These are phyloP conservation scores for Raillietiella orientalis DNA, from an alignment of 2,888 invertebrate species.

Conservation along the genomic window DNA sequence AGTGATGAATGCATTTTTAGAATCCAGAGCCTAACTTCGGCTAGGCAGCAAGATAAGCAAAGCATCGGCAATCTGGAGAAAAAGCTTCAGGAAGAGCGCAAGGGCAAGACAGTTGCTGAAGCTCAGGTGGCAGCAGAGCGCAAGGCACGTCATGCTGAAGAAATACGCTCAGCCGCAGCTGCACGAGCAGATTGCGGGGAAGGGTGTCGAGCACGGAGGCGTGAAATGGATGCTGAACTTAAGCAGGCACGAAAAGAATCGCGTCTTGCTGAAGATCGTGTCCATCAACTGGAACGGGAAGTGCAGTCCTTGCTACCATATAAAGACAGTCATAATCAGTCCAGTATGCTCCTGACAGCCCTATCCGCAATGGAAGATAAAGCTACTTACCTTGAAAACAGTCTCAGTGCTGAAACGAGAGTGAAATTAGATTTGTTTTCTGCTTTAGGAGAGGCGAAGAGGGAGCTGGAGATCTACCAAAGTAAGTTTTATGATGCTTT, in stretches of 20 bases:
- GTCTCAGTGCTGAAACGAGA: slow-evolving; percentile 79
- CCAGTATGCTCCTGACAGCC: slow-evolving; percentile 44
- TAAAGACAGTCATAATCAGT: slow-evolving; percentile 23
- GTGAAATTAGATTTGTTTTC: slow-evolving; percentile 93
- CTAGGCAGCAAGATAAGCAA: slow-evolving; percentile 42
- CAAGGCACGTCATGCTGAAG: slow-evolving; percentile 16
- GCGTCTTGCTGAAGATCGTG: slow-evolving; percentile 27
- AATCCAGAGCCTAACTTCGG: slow-evolving; percentile 33
- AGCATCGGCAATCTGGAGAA: slow-evolving; percentile 37
- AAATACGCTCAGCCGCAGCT: slow-evolving; percentile 4
- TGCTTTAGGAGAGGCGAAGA: slow-evolving; percentile 76
- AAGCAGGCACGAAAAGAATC: slow-evolving; percentile 27
- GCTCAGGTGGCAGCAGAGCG: slow-evolving; percentile 35
- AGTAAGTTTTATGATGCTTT: slow-evolving; percentile 23
- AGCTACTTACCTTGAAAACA: slow-evolving; percentile 64
- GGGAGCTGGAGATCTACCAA: slow-evolving; percentile 54
- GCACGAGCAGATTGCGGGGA: slow-evolving; percentile 24
- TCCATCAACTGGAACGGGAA: slow-evolving; percentile 22
- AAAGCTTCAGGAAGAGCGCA: slow-evolving; percentile 49
- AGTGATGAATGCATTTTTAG: slow-evolving; percentile 13
- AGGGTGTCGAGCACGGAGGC: slow-evolving; percentile 23
- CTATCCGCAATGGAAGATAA: slow-evolving; percentile 58
- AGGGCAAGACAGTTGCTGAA: slow-evolving; percentile 35
- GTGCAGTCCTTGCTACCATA: slow-evolving; percentile 19
- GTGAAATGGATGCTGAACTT: slow-evolving; percentile 28